Base-by-base conservation (phyloP, 2,888 invertebrate genomes). In the Pseudoips prasinana region DNA sequence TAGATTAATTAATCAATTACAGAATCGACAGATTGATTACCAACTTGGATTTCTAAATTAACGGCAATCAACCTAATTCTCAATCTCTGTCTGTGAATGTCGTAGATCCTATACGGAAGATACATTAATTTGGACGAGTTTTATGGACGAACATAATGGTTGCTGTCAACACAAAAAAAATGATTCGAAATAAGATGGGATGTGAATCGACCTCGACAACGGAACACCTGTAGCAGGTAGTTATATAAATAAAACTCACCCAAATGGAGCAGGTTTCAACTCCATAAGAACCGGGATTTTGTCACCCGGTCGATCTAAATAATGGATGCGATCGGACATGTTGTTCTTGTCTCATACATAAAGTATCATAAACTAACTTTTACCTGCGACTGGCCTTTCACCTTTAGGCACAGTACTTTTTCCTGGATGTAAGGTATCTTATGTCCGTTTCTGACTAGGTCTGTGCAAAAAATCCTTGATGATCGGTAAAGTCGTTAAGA, bases 151-250 rank as follows among this genome's bases (percentile, higher is more conserved):
- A n/a, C n/a, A n/a, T n/a, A n/a, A n/a, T n/a, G n/a, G n/a, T n/a
- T n/a, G n/a, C n/a, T 33, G 36, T 28, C 32, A 29, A 33, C 33
- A 50, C 30, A 46, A 53, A 50, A 51, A 47, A 49, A 40, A 30
- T 39, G 39, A 48, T 39, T 40, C 47, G 38, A 47, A 49, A 41
- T 43, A 29, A 33, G 33, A 24, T 50, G 57, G 61, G 61, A 61
- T 58, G 57, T 58, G 48, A 45, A 54, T 33, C 58, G 57, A 59
- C 64, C 64, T 58, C 46, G 49, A 53, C 47, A 49, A 29, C 46
- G 41, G 47, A 56, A 60, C 73, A 73, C 73, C 73, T 73, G 73
- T 46, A 48, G 48, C 72, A 67, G 67, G 66, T 71, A 71, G 39
- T 52, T 58, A 3, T 60, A 65, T 58, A 64, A 66, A 69, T 65